Percentiles rank a stretch among this genome's conserved stretches.
phyloP scores from a whole-genome alignment of 2,888 invertebrate species.

The Graphium colonna region DNA sequence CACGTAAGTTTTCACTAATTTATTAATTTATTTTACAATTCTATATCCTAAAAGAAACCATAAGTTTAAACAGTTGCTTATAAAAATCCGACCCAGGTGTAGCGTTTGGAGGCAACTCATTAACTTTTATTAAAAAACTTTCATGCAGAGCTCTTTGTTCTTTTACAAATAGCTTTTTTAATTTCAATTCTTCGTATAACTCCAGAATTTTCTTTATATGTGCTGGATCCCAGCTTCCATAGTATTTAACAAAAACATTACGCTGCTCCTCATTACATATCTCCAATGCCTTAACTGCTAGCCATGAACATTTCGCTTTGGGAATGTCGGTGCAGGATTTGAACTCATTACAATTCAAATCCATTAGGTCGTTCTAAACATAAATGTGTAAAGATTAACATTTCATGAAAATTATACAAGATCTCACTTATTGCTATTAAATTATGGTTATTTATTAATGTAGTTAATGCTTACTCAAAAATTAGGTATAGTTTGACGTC shows the following conservation, averaged over 20 bases:
- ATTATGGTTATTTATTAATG: no score
- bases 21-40: no score
- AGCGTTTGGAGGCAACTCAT: not conserved
- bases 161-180: not conserved
- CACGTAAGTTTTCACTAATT: no score
- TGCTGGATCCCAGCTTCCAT: slow-evolving; percentile 10
- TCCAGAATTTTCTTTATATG: slow-evolving; percentile 2
- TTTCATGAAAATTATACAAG: no score
- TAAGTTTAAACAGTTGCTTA: not conserved
- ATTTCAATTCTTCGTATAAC: slow-evolving; percentile 6
- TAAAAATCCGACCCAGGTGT: not conserved
- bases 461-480: no score
- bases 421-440: no score
- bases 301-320: slow-evolving; percentile 13
- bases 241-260: slow-evolving; percentile 5
- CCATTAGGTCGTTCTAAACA: slow-evolving; percentile 15
- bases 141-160: slow-evolving; percentile 2
- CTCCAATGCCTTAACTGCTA: slow-evolving; percentile 8
- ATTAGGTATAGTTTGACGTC: no score
- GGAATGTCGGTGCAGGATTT: slow-evolving; percentile 11
- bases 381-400: no score
- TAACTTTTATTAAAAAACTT: slow-evolving; percentile 1
- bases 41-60: not conserved
- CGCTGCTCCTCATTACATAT: slow-evolving; percentile 6
- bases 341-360: slow-evolving; percentile 2